Conservation (phyloP, 64 coral and sea anemone genomes). For the Stylophora pistillata region DNA sequence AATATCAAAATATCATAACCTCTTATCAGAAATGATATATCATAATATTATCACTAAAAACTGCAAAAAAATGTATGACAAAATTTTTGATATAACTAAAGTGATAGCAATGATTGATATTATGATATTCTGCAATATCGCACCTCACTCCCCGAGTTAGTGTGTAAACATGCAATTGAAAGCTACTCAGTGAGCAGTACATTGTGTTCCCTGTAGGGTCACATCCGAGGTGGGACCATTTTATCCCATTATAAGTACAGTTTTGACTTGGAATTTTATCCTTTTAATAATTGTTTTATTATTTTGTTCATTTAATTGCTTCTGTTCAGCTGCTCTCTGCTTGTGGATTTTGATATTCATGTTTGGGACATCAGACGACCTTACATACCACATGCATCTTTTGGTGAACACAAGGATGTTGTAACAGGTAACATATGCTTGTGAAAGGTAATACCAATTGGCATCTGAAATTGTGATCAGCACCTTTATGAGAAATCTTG, state of each 20-base stretch:
- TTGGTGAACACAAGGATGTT: constrained; percentile 88
- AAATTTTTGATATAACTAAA: too few relatives aligned
- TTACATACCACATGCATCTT: constrained; percentile 90
- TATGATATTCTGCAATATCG: too few relatives aligned
- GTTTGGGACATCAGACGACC: constrained; percentile 97
- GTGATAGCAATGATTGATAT: too few relatives aligned
- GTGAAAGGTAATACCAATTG: neutral
- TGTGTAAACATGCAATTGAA: neutral
- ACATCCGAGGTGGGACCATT: too few relatives aligned
- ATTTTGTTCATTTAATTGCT: neutral
- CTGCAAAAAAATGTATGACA: too few relatives aligned
- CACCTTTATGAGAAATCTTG: too few relatives aligned
- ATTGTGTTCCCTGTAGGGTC: too few relatives aligned
- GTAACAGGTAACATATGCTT: constrained; percentile 72
- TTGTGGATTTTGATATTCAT: constrained; percentile 93
- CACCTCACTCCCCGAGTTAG: too few relatives aligned
- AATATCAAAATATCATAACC: too few relatives aligned
- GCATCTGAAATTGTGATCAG: neutral
- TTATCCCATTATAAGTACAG: neutral
- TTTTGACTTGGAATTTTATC: neutral
- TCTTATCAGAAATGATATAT: too few relatives aligned
- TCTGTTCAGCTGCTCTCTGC: constrained; percentile 73
- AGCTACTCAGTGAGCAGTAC: neutral
- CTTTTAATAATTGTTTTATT: neutral
- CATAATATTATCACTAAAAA: too few relatives aligned